Conservation (phyloP, 2,797 vertebrate species). For the Hypotaenidia philippensis region DNA sequence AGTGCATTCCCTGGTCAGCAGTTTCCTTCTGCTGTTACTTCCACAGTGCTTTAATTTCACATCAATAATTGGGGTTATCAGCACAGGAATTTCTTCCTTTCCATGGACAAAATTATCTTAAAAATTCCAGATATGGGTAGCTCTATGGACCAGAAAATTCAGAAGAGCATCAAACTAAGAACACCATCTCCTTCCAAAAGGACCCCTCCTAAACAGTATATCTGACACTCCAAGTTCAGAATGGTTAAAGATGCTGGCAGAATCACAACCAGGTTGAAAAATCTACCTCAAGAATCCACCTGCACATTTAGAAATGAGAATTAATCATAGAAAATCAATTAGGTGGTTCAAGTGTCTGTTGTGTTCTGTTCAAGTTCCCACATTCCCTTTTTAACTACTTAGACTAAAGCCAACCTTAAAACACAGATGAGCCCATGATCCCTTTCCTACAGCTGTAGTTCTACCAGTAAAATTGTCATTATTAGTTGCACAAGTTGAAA, state of each 20-base stretch:
- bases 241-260: not conserved
- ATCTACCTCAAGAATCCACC: not conserved
- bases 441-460: not conserved
- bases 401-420: not conserved
- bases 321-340: not conserved
- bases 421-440: not conserved
- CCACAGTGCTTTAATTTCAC: no score
- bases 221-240: not conserved
- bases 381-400: not conserved
- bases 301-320: not conserved
- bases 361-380: not conserved
- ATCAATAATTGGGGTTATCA: not conserved
- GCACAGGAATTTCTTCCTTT: not conserved
- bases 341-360: fast-evolving
- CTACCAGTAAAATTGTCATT: not conserved
- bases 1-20: not conserved
- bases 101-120: not conserved
- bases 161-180: not conserved
- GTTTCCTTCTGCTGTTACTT: not conserved
- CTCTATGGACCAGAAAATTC: not conserved
- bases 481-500: not conserved
- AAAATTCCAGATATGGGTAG: not conserved
- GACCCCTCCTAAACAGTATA: not conserved
- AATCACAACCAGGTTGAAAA: not conserved
- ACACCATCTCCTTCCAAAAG: not conserved